Evolutionary conservation across 2,113 vertebrate genomes (phyloP).

Genomic region (Chaetops frenatus): DNA sequence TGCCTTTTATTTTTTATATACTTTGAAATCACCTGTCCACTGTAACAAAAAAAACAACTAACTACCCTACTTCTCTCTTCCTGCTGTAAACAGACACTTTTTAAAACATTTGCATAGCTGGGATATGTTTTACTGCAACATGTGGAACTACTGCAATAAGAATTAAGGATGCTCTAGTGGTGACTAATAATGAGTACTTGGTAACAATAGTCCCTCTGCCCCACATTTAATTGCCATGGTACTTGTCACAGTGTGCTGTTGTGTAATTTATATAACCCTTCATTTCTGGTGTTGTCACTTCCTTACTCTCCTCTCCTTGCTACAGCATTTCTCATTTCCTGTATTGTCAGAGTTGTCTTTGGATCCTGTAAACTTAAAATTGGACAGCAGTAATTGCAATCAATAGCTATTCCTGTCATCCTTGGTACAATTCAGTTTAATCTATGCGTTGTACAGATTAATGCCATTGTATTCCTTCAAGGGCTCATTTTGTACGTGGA

Average conservation of each 20-base stretch:
- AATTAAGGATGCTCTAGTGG: background rate
- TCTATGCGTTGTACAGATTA: background rate
- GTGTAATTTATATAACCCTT: background rate
- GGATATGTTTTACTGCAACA: background rate
- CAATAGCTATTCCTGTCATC: background rate
- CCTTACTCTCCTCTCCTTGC: background rate
- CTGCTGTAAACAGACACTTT: background rate
- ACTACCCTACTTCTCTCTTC: background rate
- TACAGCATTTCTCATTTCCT: background rate
- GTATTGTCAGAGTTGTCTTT: background rate
- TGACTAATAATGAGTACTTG: background rate
- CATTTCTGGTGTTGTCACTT: background rate
- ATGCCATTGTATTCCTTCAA: background rate
- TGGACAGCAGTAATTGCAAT: background rate
- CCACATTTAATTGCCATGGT: background rate
- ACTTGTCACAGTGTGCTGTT: background rate
- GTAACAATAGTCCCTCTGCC: background rate
- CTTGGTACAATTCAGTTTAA: background rate
- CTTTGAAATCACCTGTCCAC: background rate
- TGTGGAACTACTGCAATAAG: rapidly evolving
- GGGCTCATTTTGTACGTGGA: background rate
- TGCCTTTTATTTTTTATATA: background rate
- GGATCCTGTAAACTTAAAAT: background rate
- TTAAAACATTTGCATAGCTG: background rate
- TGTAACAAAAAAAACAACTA: background rate